Evolutionary conservation across 2,797 vertebrate species (phyloP).

Genomic region (Hypotaenidia okinawae): DNA sequence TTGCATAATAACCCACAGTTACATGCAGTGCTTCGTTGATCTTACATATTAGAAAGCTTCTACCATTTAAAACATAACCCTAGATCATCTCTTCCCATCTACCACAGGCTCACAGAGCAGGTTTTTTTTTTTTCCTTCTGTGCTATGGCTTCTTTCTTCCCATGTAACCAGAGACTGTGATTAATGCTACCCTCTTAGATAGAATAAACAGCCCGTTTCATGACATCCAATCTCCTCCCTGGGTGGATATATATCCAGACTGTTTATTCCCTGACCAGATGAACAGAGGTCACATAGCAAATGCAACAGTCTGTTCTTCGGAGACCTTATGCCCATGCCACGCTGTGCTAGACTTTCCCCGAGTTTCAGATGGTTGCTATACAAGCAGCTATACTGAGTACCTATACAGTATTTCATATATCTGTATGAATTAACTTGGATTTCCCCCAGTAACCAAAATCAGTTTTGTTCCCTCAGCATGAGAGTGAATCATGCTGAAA

Average conservation of each 20-base stretch:
- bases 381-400: not conserved
- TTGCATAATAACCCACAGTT: not conserved
- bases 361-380: not conserved
- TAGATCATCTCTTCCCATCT: not conserved
- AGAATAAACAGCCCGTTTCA: not conserved
- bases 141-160: not conserved
- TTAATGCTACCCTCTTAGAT: not conserved
- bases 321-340: not conserved
- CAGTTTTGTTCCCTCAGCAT: not conserved
- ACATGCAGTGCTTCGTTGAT: not conserved
- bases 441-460: not conserved
- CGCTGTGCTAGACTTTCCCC: not conserved
- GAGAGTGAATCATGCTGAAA: not conserved
- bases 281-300: not conserved
- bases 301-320: not conserved
- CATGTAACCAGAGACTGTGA: not conserved
- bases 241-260: not conserved
- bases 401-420: not conserved
- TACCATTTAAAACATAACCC: not conserved
- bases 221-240: not conserved
- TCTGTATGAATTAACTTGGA: not conserved
- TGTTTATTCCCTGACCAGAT: conserved; percentile 31
- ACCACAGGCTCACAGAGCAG: not conserved
- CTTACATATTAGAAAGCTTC: conserved; percentile 30
- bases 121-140: not conserved